Base-by-base conservation (phyloP, 2,888 invertebrate species). In the Leptopterna dolabrata region DNA sequence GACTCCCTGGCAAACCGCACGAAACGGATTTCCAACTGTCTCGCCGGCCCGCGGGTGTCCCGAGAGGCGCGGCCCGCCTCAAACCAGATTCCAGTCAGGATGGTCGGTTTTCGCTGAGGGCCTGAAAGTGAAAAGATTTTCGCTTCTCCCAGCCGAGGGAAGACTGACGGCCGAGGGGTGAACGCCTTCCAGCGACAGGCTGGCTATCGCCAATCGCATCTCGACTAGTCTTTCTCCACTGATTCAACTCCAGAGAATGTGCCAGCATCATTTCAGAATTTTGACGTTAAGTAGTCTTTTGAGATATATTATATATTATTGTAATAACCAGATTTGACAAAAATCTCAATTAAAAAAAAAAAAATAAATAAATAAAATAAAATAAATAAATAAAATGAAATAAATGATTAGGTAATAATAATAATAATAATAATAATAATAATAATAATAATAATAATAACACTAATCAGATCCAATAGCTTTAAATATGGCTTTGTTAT, bases 51-150 rank as follows among this genome's bases (percentile, higher is more conserved):
- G 43, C 78, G 45, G 24, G 78, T 78, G 24, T 45, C 45, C 13
- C 19, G 45, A 13, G 27, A 24, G 27, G 78, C 45, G 78, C 19
- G 71, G 78, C 78, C 19, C 45, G 13, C 29, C 30, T 45, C 27
- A 45, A 78, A 45, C 78, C 43, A 78, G 78, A 78, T 78, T 27
- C 19, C 45, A 76, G 29, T 11, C 14, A 45, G 24, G 27, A 13
- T 6, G n/a, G 78, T 19, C 9, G 45, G 45, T 36, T 78, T 78
- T 78, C 78, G 78, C 78, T 45, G 19, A 7, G 24, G 45, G 78
- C 78, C 45, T 27, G 78, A 78, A 78, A 78, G 78, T 78, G 78
- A 78, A 45, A 78, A 78, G 78, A 43, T 78, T 73, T 78, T 78
- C 78, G 78, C 78, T 45, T 16, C 7, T 78, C 45, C 43, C 63